Base-by-base conservation (phyloP, 2,113 vertebrate genomes). In the Eidolon helvum region DNA sequence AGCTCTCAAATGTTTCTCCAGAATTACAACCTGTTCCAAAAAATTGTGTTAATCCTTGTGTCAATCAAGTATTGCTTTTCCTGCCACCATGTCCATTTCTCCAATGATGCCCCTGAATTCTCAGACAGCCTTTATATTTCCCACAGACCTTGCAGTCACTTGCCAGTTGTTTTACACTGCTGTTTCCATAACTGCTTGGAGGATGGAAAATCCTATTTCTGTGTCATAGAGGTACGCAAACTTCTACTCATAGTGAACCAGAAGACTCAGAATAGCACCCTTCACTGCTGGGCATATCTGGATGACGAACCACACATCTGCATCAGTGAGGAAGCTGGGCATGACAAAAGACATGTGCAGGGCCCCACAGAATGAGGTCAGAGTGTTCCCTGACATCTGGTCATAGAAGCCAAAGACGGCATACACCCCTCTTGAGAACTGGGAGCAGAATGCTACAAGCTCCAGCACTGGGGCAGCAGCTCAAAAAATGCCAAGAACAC, bases 361-460 rank as follows among this genome's bases (percentile, higher is more conserved):
- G 14, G 99, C 99, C 33, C 99, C 99, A 50, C 99, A 99, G 98
- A 99, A 99, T 1, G 99, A 99, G 0, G 99, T 99, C 98, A 99
- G 98, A 21, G 99, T 99, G 98, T 99, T 99, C 99, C 99, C 99
- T 77, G 99, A 99, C 99, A 99, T 99, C 98, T 99, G 99, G 98
- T 99, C 99, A 79, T 99, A 99, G 99, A 99, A 99, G 98, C 99
- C 99, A 97, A 99, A 99, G 98, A 99, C 99, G 97, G 99, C 99
- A 96, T 99, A 99, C 88, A 99, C 99, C 98, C 99, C 99, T 98
- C 99, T 98, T 57, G 99, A 99, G 98, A 99, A 99, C 99, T 99
- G 99, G 92, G 99, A 99, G 98, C 99, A 99, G 98, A 99, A 99
- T 99, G 98, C 59, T 50, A 50, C 50, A 50, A 50, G 50, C 50